Evolutionary conservation across 2,888 invertebrate genomes (phyloP).

Genomic region (Aporophyla nigra): DNA sequence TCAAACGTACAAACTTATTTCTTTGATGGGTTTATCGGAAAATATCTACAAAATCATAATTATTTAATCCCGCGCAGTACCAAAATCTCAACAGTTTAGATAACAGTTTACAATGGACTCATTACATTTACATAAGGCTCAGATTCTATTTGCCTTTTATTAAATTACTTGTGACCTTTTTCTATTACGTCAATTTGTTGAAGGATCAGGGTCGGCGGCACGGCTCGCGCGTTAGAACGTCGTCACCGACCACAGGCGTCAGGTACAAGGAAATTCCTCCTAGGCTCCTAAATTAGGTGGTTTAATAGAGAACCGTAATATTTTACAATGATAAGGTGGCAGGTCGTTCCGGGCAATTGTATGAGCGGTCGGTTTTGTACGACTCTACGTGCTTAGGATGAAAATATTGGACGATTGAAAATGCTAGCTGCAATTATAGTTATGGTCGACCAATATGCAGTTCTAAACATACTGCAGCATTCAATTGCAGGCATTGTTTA

Average conservation of each 20-base stretch:
- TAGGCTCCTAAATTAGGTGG: slow-evolving; percentile 17
- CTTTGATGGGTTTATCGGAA: slow-evolving; percentile 9
- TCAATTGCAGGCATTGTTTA: background rate
- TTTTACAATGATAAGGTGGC: slow-evolving; percentile 27
- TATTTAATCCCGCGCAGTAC: slow-evolving; percentile 29
- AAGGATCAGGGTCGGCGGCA: slow-evolving; percentile 16
- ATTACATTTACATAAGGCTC: slow-evolving; percentile 49
- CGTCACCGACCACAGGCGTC: slow-evolving; percentile 22
- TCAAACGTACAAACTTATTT: background rate
- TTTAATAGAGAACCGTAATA: slow-evolving; percentile 26
- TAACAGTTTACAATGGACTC: slow-evolving; percentile 44
- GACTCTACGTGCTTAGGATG: slow-evolving; percentile 19
- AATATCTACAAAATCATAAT: slow-evolving; percentile 27
- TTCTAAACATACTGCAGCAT: background rate
- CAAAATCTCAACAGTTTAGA: slow-evolving; percentile 1
- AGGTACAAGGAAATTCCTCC: slow-evolving; percentile 31
- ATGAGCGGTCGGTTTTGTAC: slow-evolving; percentile 2
- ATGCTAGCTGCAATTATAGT: slow-evolving; percentile 11
- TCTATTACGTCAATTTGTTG: slow-evolving; percentile 45
- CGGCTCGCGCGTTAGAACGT: slow-evolving; percentile 13
- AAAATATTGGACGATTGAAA: slow-evolving; percentile 1
- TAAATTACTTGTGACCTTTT: slow-evolving; percentile 61
- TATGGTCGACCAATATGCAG: background rate
- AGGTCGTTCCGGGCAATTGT: slow-evolving; percentile 1
- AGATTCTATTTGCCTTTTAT: slow-evolving; percentile 51